Base-by-base conservation (phyloP, 2,113 vertebrate species). In the Uria lomvia region DNA sequence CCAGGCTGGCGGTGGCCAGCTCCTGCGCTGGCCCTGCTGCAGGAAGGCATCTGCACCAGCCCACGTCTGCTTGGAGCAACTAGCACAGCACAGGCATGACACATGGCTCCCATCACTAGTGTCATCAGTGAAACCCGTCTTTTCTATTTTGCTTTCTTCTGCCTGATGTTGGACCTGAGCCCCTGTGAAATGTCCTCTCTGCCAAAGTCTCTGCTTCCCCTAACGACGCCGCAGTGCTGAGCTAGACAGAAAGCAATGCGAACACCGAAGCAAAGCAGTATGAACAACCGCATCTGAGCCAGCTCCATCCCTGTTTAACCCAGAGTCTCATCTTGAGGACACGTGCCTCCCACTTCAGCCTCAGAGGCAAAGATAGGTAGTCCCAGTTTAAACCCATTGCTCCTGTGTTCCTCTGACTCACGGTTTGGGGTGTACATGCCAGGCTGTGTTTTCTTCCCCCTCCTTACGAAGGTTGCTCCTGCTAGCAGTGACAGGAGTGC, bases 1-100 rank as follows among this genome's bases (percentile, higher is more conserved):
- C 34, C 18, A 55, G 43, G 15, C 18, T 95, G 53, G 29, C 0
- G 5, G 24, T 21, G 8, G 11, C 58, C 43, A 83, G 6, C 9
- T 86, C 56, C 32, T 78, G 4, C 1, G 0, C 22, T 92, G 56
- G n/a, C 27, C 11, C 8, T 45, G n/a, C 10, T 1, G 0, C 6
- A 1, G 23, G 23, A 88, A 76, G 34, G 6, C 0, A 0, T 47
- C 70, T 68, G 43, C 34, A 76, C 30, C n/a, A 74, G 40, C 32
- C 38, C 1, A 0, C 53, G 40, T 55, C 59, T 88, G 11, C 38
- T 84, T 34, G 20, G 9, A 59, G 21, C 50, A 91, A 56, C 36
- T 77, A 53, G 45, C 16, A 52, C 12, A 71, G 55, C 32, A 26
- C 36, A 29, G 42, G 21, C 14, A 34, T 15, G 30, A 9, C 36